Evolutionary conservation across 2,797 vertebrate genomes (phyloP).

Genomic region (Siniperca undulata): DNA sequence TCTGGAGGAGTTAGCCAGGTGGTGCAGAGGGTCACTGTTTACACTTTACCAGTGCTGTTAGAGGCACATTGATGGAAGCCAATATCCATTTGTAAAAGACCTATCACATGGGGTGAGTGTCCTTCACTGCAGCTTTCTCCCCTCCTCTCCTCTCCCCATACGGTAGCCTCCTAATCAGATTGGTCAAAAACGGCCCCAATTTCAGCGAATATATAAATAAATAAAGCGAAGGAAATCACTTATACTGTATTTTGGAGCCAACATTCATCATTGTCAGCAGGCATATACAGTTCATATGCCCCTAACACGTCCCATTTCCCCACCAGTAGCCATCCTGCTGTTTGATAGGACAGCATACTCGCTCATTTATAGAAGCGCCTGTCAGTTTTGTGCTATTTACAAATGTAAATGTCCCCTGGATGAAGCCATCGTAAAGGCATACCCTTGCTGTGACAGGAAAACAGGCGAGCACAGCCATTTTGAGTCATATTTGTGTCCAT

Average conservation of each 20-base stretch:
- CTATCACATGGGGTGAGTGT: conserved; percentile 54
- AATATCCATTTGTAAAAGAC: conserved; percentile 67
- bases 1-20: conserved; percentile 54
- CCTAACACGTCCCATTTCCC: conserved; percentile 87
- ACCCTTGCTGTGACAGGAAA: conserved; percentile 74
- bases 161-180: conserved; percentile 70
- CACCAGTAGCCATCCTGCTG: conserved; percentile 75
- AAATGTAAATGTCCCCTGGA: conserved; percentile 85
- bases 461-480: conserved; percentile 62
- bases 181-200: conserved; percentile 78
- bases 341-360: conserved; percentile 82
- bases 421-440: conserved; percentile 70
- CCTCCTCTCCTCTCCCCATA: conserved; percentile 46
- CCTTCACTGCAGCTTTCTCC: conserved; percentile 45
- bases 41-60: conserved; percentile 64
- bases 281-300: conserved; percentile 82
- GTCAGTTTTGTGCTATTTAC: conserved; percentile 89
- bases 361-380: conserved; percentile 86
- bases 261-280: conserved; percentile 89
- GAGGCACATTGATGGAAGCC: conserved; percentile 59
- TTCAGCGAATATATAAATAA: conserved; percentile 79
- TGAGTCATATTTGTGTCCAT: conserved; percentile 44
- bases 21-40: conserved; percentile 65
- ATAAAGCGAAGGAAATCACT: conserved; percentile 81
- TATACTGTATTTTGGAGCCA: conserved; percentile 81